Conservation (phyloP, 2,113 vertebrate genomes). For the Nymphicus hollandicus region DNA sequence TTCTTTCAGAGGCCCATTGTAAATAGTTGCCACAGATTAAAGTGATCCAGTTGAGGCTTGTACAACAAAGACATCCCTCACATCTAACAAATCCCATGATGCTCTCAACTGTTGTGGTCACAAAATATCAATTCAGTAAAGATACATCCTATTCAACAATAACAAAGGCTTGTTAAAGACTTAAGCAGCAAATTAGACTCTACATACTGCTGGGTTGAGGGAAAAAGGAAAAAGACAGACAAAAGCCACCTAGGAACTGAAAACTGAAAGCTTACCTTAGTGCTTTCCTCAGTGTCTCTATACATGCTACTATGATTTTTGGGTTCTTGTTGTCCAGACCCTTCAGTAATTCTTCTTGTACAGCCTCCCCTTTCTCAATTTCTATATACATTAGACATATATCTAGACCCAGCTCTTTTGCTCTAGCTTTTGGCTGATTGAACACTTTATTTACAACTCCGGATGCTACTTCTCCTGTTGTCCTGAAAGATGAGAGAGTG, state of each 20-base stretch:
- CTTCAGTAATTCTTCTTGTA: conserved; percentile 95
- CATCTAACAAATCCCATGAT: background rate
- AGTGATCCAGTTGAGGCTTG: background rate
- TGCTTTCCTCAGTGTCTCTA: conserved; percentile 89
- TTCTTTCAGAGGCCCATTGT: background rate
- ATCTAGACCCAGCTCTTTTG: conserved; percentile 91
- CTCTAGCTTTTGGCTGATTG: conserved; percentile 96
- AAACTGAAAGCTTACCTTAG: conserved; percentile 80
- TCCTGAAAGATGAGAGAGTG: conserved; percentile 75
- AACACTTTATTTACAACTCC: conserved; percentile 98
- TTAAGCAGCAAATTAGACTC: background rate
- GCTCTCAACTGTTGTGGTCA: background rate
- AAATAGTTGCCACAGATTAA: background rate
- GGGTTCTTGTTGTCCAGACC: conserved; percentile 98
- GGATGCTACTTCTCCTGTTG: conserved; percentile 92
- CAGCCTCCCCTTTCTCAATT: conserved; percentile 91
- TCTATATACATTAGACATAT: conserved; percentile 97
- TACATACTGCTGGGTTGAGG: background rate
- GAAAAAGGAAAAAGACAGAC: background rate
- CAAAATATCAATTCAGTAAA: background rate
- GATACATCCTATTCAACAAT: background rate
- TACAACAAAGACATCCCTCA: background rate
- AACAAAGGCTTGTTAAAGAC: background rate
- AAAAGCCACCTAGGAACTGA: background rate
- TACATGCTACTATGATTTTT: conserved; percentile 91